phyloP scores from a whole-genome alignment of 2,888 invertebrate genomes.

The Arrhopalites spinosus region DNA sequence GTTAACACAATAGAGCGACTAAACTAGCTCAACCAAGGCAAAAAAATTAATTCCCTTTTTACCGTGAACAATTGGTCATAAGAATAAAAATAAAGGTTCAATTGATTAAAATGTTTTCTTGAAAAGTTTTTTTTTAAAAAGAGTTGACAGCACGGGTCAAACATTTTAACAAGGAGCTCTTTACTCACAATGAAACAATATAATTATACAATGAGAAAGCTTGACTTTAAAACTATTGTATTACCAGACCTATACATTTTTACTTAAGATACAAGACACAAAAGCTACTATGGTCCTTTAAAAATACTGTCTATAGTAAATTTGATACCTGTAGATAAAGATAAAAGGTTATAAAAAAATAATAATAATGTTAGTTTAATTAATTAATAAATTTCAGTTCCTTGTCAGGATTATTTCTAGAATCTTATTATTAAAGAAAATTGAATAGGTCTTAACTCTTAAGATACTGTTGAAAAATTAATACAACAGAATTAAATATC shows the following conservation, averaged over 20 bases:
- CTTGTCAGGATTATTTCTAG: no score
- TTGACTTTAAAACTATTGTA: background rate
- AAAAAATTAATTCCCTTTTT: background rate
- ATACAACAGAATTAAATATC: no score
- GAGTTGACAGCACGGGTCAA: constrained; percentile 26
- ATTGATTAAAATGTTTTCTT: constrained; percentile 27
- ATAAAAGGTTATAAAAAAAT: no score
- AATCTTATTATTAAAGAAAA: no score
- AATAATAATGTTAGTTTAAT: no score
- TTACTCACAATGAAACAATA: constrained; percentile 3
- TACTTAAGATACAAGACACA: background rate
- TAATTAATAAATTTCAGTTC: no score
- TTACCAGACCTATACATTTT: background rate
- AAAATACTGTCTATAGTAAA: no score
- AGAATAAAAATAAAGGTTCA: background rate
- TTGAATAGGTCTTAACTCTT: no score
- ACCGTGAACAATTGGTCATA: constrained; percentile 1
- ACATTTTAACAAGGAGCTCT: background rate
- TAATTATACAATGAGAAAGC: background rate
- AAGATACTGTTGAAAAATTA: no score
- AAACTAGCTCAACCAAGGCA: background rate
- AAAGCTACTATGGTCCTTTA: no score
- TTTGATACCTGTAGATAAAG: no score
- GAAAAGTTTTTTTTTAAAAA: background rate
- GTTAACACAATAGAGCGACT: background rate